These are phyloP conservation scores for Cephus sareptanus DNA, from an alignment of 2,888 invertebrate genomes.

Conservation along the genomic window DNA sequence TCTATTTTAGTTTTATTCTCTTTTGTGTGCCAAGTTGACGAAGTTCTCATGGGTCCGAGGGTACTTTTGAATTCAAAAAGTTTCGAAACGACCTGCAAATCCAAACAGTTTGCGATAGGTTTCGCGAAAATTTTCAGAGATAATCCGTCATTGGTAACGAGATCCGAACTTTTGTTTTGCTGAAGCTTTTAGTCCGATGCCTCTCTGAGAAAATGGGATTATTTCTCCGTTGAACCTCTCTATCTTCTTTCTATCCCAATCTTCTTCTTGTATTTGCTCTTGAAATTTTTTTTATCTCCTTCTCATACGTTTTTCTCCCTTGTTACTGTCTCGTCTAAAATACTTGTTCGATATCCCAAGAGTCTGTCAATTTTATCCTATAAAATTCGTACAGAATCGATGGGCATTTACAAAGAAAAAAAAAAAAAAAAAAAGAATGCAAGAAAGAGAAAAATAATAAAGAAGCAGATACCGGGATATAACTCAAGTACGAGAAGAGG, in stretches of 20 bases:
- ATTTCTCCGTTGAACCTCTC: background rate
- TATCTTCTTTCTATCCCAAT: background rate
- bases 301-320: background rate
- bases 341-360: background rate
- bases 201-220: background rate
- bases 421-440: conserved; percentile 1
- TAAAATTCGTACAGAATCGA: conserved; percentile 8
- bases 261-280: background rate
- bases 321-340: background rate
- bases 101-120: background rate
- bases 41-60: background rate
- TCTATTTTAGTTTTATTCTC: background rate
- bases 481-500: conserved; percentile 16
- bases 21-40: background rate
- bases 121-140: background rate
- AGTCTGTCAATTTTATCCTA: background rate
- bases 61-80: background rate
- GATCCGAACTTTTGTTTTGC: background rate
- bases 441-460: conserved; percentile 19
- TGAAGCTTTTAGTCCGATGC: background rate
- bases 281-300: background rate
- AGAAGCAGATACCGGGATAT: background rate
- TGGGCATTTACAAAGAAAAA: background rate
- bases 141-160: background rate
- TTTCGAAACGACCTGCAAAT: background rate